These are phyloP conservation scores for Gallinago media DNA, from an alignment of 2,113 vertebrate genomes.

Conservation along the genomic window DNA sequence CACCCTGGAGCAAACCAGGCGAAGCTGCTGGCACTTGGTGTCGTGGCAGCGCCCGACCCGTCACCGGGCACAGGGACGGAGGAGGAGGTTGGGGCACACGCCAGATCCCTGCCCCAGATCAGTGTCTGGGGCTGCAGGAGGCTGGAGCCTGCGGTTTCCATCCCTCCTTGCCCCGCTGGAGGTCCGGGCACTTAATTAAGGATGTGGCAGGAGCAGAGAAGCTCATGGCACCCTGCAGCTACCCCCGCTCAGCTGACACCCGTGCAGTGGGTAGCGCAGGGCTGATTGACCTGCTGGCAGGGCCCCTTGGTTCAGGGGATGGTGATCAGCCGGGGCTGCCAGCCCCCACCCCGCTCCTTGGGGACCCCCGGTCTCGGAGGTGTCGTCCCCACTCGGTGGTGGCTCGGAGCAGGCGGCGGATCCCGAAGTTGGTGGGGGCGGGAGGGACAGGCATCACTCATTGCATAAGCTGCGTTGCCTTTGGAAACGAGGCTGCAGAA, in stretches of 20 bases:
- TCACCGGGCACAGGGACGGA: not conserved
- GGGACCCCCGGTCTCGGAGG: rapidly evolving
- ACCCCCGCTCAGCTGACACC: not conserved
- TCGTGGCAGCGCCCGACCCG: not conserved
- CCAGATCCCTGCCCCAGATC: not conserved
- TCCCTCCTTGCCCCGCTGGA: not conserved
- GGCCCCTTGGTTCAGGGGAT: rapidly evolving
- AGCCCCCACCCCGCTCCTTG: rapidly evolving
- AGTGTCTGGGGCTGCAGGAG: not conserved
- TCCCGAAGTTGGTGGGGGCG: slow-evolving; percentile 31
- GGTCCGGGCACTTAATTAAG: rapidly evolving
- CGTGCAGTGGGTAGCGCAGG: rapidly evolving
- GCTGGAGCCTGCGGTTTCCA: not conserved
- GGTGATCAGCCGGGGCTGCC: not conserved
- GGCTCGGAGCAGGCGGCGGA: not conserved
- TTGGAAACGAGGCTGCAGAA: slow-evolving; percentile 49
- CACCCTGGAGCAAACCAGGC: not conserved
- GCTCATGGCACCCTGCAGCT: not conserved
- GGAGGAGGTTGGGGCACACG: not conserved
- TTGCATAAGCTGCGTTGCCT: slow-evolving; percentile 65
- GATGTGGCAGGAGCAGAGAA: not conserved
- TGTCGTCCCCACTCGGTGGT: rapidly evolving
- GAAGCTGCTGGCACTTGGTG: not conserved
- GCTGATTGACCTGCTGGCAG: not conserved
- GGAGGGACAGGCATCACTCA: slow-evolving; percentile 22